These are phyloP conservation scores for Pituophis catenifer DNA, from an alignment of 2,113 vertebrate genomes.

Conservation along the genomic window DNA sequence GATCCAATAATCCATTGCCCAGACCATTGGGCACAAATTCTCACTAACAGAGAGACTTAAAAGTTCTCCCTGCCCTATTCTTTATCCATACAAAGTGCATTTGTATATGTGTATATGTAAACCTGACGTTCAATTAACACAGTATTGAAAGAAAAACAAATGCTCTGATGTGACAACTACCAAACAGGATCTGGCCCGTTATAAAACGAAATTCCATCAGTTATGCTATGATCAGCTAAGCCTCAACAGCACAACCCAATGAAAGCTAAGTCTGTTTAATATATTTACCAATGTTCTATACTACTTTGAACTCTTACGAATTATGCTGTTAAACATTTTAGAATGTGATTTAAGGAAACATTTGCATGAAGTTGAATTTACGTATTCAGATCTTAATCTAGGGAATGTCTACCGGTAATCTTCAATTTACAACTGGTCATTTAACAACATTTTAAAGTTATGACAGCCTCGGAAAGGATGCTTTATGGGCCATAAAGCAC, in stretches of 20 bases:
- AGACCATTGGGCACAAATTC: neutral
- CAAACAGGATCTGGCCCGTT: neutral
- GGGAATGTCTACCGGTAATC: neutral
- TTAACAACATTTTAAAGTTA: neutral
- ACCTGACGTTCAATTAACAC: neutral
- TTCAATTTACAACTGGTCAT: neutral
- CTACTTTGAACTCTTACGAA: neutral
- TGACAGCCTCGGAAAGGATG: neutral
- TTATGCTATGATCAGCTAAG: neutral
- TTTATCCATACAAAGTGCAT: neutral
- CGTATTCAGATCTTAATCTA: neutral
- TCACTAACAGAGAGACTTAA: neutral
- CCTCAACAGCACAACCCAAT: neutral
- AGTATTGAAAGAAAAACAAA: neutral
- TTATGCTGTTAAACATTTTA: neutral
- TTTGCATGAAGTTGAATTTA: neutral
- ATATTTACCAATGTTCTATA: neutral
- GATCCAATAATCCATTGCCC: neutral
- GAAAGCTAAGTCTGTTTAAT: neutral
- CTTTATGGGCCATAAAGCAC: neutral
- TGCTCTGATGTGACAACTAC: neutral
- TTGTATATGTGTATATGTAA: neutral
- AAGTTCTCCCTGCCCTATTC: neutral
- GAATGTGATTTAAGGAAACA: neutral
- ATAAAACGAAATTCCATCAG: neutral